Conservation (phyloP, 1,140 invertebrate species). For the Cheumatopsyche charites region DNA sequence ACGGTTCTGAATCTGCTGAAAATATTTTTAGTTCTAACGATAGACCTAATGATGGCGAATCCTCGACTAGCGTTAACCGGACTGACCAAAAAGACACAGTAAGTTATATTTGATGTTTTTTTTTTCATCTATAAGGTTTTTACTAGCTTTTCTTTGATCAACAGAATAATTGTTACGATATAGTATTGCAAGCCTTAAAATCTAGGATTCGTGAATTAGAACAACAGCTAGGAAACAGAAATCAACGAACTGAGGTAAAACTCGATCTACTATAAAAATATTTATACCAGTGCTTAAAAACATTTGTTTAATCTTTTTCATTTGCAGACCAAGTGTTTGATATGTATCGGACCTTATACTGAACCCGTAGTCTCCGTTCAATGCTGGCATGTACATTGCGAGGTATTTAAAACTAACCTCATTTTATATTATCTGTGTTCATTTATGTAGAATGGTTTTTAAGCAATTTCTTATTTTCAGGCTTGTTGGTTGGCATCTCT, state of each 20-base stretch:
- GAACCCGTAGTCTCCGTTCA: conserved; percentile 93
- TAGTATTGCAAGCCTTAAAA: conserved; percentile 57
- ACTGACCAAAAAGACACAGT: neutral
- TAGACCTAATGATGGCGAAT: neutral
- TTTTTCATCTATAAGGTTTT: neutral
- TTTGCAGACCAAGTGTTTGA: conserved; percentile 75
- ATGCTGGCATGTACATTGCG: conserved; percentile 96
- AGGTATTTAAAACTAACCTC: conserved; percentile 61
- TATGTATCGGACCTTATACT: conserved; percentile 84
- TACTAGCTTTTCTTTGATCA: conserved; percentile 15
- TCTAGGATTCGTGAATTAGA: conserved; percentile 57
- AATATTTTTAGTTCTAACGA: neutral
- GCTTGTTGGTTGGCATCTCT: conserved; percentile 90
- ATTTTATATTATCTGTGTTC: neutral
- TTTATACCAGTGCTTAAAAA: neutral
- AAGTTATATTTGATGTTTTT: neutral
- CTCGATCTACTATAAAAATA: neutral
- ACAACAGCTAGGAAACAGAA: conserved; percentile 48
- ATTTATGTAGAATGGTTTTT: neutral
- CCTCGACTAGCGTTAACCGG: neutral
- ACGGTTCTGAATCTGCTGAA: neutral
- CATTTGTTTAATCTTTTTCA: conserved; percentile 17
- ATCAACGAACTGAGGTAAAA: conserved; percentile 53
- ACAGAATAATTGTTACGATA: conserved; percentile 39
- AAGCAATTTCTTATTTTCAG: conserved; percentile 54